These are phyloP conservation scores for Perithous albicinctus DNA, from an alignment of 2,888 invertebrate species.

Conservation along the genomic window DNA sequence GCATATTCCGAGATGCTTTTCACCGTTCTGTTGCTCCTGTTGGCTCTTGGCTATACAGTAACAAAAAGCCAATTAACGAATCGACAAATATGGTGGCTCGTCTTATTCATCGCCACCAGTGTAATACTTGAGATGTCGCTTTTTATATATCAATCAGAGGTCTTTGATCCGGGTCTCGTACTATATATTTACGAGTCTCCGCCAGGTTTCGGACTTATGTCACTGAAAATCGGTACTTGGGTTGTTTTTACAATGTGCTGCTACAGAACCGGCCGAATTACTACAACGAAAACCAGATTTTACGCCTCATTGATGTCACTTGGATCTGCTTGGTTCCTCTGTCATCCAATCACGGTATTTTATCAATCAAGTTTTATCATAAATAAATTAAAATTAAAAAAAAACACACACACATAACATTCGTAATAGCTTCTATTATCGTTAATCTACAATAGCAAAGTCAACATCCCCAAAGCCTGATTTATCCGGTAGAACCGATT, in stretches of 20 bases:
- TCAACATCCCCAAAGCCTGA: too few relatives aligned
- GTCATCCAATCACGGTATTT: slow-evolving; percentile 79
- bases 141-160: slow-evolving; percentile 93
- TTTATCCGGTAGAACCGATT: too few relatives aligned
- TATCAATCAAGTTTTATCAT: too few relatives aligned
- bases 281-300: slow-evolving; percentile 76
- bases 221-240: slow-evolving; percentile 92
- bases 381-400: too few relatives aligned
- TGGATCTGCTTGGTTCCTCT: slow-evolving; percentile 81
- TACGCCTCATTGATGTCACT: slow-evolving; percentile 79
- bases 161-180: slow-evolving; percentile 96
- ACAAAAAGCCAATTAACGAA: slow-evolving; percentile 93
- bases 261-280: slow-evolving; percentile 82
- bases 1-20: slow-evolving; percentile 91
- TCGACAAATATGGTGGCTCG: slow-evolving; percentile 90
- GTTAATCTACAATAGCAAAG: too few relatives aligned
- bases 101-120: slow-evolving; percentile 92
- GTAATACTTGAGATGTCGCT: slow-evolving; percentile 90
- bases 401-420: too few relatives aligned
- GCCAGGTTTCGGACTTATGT: slow-evolving; percentile 93
- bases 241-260: slow-evolving; percentile 88
- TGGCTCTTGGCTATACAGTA: slow-evolving; percentile 96
- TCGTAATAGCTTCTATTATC: too few relatives aligned
- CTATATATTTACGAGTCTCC: slow-evolving; percentile 96
- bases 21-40: slow-evolving; percentile 91